phyloP scores from a whole-genome alignment of 2,888 invertebrate species.

The Monoplex corrugatus region DNA sequence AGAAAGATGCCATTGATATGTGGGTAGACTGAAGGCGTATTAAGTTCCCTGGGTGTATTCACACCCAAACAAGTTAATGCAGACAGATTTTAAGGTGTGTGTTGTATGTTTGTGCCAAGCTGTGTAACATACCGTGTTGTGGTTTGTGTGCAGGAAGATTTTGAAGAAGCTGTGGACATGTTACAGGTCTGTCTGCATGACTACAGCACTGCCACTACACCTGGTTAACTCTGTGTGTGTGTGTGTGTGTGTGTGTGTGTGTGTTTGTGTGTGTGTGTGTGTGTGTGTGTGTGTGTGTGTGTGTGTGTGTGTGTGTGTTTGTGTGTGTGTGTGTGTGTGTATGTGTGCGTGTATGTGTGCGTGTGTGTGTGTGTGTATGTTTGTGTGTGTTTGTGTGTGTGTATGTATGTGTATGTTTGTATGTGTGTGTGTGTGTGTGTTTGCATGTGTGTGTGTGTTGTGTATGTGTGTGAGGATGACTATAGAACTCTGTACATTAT shows the following conservation, averaged over 20 bases:
- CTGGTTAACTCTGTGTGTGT: constrained; percentile 24
- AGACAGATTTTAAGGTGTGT: background rate
- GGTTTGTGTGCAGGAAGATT: constrained; percentile 30
- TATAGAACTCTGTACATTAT: too few relatives aligned
- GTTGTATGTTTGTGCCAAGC: background rate
- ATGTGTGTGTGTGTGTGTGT: too few relatives aligned
- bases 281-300: constrained; percentile 23
- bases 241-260: constrained; percentile 44
- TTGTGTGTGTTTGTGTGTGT: too few relatives aligned
- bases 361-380: background rate
- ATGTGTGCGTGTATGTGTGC: background rate
- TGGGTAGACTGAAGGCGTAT: too few relatives aligned
- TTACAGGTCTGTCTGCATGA: constrained; percentile 30
- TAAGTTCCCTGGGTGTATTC: background rate
- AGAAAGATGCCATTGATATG: too few relatives aligned
- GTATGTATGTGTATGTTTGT: too few relatives aligned
- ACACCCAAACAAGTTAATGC: background rate
- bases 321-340: constrained; percentile 45
- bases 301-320: constrained; percentile 40
- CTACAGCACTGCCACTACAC: constrained; percentile 13
- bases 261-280: constrained; percentile 42
- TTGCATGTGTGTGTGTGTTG: too few relatives aligned
- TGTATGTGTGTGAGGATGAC: too few relatives aligned
- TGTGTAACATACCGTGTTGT: background rate
- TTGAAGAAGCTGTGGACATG: constrained; percentile 38